Base-by-base conservation (phyloP, 2,888 invertebrate genomes). In the Pristionchus exspectatus region DNA sequence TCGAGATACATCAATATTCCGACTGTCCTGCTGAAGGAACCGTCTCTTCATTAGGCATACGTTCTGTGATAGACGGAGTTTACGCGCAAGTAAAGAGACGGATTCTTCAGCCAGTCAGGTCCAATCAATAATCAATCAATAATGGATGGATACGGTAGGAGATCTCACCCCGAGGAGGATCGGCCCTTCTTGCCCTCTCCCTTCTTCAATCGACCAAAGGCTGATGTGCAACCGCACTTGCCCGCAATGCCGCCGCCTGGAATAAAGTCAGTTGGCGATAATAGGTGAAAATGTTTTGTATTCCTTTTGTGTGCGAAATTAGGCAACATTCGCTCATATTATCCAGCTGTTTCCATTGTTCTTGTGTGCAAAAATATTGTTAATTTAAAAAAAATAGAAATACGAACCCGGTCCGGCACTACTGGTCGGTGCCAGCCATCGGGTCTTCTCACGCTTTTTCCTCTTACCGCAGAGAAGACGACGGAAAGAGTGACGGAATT, bases 401-500 rank as follows among this genome's bases (percentile, higher is more conserved):
- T 33, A 33, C 66, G 10, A 21, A 74, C 87, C 87, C 12, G 56
- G 72, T 56, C 74, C 87, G 50, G 56, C 56, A 14, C 56, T 56
- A 7, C 56, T 56, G 5, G 72, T 59, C 4, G 87, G 87, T 0
- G 56, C 87, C 5, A 94, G 90, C 94, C 94, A 95, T 14, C 93
- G 91, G 89, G 93, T 94, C 83, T 93, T 92, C 33, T 93, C 86
- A n/a, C 90, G 90, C 59, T 92, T 91, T 38, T 93, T 89, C n/a
- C 91, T 88, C n/a, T 92, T 92, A 16, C 93, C 87, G 38, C 93
- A 91, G 81, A 95, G 88, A 44, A 95, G 89, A 0, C 94, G 92
- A 54, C 94, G 94, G 91, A 95, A 95, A 18, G 94, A 93, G 66
- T 93, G 93, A 83, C 94, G 95, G 90, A 95, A 95, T 90, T 94